A percentile compares a stretch with the other conserved stretches of the same genome.
Conservation (phyloP, 2,888 invertebrate species). For the Cerceris ruficornis region DNA sequence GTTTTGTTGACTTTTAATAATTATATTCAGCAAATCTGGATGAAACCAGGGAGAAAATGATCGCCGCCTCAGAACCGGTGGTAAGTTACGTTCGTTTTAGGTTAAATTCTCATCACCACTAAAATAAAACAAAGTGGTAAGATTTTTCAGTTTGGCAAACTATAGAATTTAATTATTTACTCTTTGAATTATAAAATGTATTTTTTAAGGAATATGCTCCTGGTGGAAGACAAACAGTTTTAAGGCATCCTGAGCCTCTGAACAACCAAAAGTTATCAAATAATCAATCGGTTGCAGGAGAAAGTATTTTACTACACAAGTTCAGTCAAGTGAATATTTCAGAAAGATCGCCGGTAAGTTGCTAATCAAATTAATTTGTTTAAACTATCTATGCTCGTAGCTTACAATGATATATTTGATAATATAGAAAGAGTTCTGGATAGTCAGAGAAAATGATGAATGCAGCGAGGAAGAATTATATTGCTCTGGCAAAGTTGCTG, state of each 20-base stretch:
- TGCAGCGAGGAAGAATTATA: conserved; percentile 92
- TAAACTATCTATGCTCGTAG: background rate
- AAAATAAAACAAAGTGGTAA: background rate
- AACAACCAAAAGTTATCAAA: conserved; percentile 81
- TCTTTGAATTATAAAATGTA: conserved; percentile 2
- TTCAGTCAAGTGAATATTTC: conserved; percentile 90
- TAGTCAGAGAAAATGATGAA: conserved; percentile 83
- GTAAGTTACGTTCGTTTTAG: conserved; percentile 80
- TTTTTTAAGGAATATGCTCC: conserved; percentile 90
- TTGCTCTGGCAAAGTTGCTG: conserved; percentile 91
- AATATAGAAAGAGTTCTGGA: conserved; percentile 78
- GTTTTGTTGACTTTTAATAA: conserved; percentile 42
- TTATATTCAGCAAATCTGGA: conserved; percentile 90
- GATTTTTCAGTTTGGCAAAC: background rate
- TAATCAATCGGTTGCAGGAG: conserved; percentile 83
- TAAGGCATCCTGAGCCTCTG: conserved; percentile 89
- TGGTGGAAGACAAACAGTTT: conserved; percentile 91
- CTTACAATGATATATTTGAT: conserved; percentile 1
- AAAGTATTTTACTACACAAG: conserved; percentile 87
- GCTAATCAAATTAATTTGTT: background rate
- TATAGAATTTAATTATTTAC: conserved; percentile 3
- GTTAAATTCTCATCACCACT: conserved; percentile 22
- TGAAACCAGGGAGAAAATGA: conserved; percentile 92
- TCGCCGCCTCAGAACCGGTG: conserved; percentile 95
- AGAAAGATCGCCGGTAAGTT: conserved; percentile 81